These are phyloP conservation scores for Xestia rhomboidea DNA, from an alignment of 2,888 invertebrate genomes.

Conservation along the genomic window DNA sequence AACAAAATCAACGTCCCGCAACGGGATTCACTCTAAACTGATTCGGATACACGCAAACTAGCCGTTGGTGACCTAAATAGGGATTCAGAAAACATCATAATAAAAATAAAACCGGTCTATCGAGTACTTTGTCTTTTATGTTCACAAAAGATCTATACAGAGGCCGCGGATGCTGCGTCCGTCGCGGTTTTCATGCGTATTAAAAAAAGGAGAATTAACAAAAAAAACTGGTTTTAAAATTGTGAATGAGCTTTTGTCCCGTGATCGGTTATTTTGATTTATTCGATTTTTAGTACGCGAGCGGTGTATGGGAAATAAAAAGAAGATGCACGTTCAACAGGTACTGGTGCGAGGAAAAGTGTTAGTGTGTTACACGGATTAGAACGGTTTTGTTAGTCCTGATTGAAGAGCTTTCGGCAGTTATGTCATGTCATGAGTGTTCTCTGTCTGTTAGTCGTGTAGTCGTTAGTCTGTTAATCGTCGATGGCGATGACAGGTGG, in stretches of 20 bases:
- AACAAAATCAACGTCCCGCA: constrained; percentile 62
- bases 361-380: constrained; percentile 57
- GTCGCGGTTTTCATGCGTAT: constrained; percentile 74
- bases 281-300: constrained; percentile 89
- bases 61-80: constrained; percentile 88
- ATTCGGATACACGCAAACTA: constrained; percentile 73
- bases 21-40: constrained; percentile 77
- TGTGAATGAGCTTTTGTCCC: constrained; percentile 87
- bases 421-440: not conserved
- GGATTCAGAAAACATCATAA: constrained; percentile 72
- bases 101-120: constrained; percentile 85
- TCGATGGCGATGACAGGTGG: not conserved
- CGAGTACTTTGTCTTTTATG: constrained; percentile 84
- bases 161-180: constrained; percentile 88
- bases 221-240: constrained; percentile 85
- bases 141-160: constrained; percentile 85
- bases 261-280: constrained; percentile 90
- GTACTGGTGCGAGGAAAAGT: constrained; percentile 80
- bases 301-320: constrained; percentile 84
- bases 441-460: not conserved
- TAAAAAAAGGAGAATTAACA: constrained; percentile 76
- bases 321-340: constrained; percentile 87
- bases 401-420: constrained; percentile 33
- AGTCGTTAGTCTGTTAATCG: no score
- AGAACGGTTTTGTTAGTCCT: constrained; percentile 42